phyloP scores from a whole-genome alignment of 2,113 vertebrate genomes.

The Carollia perspicillata region DNA sequence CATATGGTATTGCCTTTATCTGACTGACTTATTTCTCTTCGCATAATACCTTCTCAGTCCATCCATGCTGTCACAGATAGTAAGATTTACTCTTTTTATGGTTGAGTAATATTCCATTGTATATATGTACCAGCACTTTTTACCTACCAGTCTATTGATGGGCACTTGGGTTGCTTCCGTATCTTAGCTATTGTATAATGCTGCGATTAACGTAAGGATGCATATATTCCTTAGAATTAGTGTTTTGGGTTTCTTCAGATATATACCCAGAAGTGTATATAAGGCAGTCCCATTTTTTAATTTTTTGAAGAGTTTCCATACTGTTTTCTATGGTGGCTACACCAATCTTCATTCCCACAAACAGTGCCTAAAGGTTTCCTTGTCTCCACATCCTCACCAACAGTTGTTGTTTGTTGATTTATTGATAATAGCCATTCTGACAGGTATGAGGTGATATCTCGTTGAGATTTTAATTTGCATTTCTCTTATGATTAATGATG shows the following conservation, averaged over 20 bases:
- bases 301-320: not conserved
- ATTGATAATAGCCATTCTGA: not conserved
- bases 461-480: not conserved
- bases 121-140: not conserved
- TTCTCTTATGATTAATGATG: not conserved
- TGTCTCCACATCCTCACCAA: not conserved
- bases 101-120: not conserved
- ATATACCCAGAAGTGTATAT: not conserved
- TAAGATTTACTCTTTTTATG: not conserved
- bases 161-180: not conserved
- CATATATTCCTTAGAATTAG: not conserved
- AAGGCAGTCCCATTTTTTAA: not conserved
- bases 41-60: not conserved
- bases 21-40: not conserved
- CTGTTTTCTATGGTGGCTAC: not conserved
- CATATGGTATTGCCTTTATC: not conserved
- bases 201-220: not conserved
- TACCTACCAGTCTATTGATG: not conserved
- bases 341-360: not conserved
- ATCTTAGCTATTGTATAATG: not conserved
- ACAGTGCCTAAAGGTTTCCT: not conserved
- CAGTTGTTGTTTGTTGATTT: not conserved
- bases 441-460: not conserved
- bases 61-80: not conserved
- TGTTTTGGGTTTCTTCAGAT: not conserved